These are phyloP conservation scores for Xiphophorus maculatus DNA, from an alignment of 2,113 vertebrate species.

Conservation along the genomic window DNA sequence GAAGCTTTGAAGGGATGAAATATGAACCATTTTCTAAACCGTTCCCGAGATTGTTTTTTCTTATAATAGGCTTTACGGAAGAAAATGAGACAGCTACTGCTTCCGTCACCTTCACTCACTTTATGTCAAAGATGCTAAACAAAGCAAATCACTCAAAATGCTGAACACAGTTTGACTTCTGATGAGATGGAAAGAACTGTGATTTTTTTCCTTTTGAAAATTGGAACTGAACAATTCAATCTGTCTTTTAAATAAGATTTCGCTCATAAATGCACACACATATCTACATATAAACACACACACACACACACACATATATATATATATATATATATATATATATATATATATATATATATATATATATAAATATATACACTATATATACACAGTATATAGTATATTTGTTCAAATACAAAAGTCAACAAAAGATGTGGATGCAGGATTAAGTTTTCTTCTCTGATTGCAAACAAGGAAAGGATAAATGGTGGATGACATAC, in stretches of 20 bases:
- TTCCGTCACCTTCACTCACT: background rate
- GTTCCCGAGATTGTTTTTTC: background rate
- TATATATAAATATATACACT: too few species aligned
- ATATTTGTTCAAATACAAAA: background rate
- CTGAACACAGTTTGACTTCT: background rate
- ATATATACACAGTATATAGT: too few species aligned
- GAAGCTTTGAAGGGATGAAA: constrained; percentile 6
- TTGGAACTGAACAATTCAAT: background rate
- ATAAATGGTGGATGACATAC: background rate
- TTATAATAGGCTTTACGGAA: background rate
- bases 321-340: too few species aligned
- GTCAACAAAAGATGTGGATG: background rate
- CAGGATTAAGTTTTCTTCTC: background rate
- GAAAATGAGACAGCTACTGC: background rate
- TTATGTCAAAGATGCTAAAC: background rate
- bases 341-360: too few species aligned
- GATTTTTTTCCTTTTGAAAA: background rate
- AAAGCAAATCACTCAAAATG: background rate
- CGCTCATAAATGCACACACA: too few species aligned
- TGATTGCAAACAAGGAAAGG: background rate
- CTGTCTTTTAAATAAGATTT: background rate
- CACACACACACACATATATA: too few species aligned
- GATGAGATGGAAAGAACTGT: background rate
- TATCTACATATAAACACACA: too few species aligned
- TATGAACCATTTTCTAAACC: constrained; percentile 3